Evolutionary conservation across 2,888 invertebrate species (phyloP).

Genomic region (Luperina nickerlii): DNA sequence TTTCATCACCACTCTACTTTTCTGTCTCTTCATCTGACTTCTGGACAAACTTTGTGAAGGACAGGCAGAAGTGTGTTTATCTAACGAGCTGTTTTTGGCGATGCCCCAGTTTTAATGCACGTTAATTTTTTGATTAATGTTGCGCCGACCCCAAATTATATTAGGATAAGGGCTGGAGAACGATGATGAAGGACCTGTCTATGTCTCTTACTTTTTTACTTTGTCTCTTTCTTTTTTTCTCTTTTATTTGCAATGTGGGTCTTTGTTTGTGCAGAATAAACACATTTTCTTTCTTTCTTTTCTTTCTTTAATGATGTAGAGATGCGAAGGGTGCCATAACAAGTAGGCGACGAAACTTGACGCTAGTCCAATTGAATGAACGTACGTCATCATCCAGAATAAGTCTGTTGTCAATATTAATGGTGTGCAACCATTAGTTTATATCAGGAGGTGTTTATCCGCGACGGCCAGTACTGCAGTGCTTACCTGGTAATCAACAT

Average conservation of each 20-base stretch:
- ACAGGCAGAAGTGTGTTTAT: background rate
- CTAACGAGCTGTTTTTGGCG: background rate
- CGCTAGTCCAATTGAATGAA: background rate
- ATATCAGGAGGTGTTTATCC: slow-evolving; percentile 61
- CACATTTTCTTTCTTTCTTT: too few species aligned
- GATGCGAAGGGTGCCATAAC: background rate
- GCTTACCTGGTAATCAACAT: slow-evolving; percentile 71
- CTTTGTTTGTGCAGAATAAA: too few species aligned
- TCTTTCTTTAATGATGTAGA: too few species aligned
- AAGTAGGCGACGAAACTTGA: too few species aligned
- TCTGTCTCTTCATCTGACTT: background rate
- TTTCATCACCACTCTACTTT: background rate
- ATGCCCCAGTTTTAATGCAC: background rate
- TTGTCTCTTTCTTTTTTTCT: too few species aligned
- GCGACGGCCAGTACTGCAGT: slow-evolving; percentile 56
- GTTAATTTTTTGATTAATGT: background rate
- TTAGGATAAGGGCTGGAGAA: too few species aligned
- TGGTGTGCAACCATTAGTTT: slow-evolving; percentile 68
- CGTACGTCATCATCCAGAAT: slow-evolving; percentile 70
- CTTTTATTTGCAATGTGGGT: too few species aligned
- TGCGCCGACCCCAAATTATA: too few species aligned
- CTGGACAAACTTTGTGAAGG: background rate
- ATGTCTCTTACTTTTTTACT: too few species aligned
- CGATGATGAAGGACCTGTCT: too few species aligned
- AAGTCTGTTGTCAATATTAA: slow-evolving; percentile 65